Conservation (phyloP, 2,888 invertebrate species). For the Tenthredo notha region DNA sequence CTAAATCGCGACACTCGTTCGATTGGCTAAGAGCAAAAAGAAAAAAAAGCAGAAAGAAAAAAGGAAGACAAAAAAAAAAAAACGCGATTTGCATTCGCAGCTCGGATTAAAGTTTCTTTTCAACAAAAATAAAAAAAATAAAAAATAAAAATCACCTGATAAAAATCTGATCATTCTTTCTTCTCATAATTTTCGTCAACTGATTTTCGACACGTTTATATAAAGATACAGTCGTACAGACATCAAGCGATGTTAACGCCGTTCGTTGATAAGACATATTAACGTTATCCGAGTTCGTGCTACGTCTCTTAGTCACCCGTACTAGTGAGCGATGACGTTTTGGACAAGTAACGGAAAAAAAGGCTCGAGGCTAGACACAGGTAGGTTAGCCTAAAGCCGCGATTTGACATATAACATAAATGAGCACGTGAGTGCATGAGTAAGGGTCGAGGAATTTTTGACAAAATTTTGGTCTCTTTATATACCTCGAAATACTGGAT, state of each 20-base stretch:
- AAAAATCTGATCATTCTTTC: not conserved
- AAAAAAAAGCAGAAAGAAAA: too few species aligned
- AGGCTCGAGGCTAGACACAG: conserved; percentile 10
- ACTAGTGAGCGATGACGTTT: not conserved
- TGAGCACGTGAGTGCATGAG: not conserved
- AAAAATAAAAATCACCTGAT: too few species aligned
- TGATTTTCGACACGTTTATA: not conserved
- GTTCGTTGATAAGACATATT: not conserved
- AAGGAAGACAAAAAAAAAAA: not conserved
- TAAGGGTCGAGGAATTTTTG: conserved; percentile 40
- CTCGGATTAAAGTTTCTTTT: not conserved
- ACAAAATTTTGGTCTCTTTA: not conserved
- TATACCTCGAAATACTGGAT: not conserved
- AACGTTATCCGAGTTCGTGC: not conserved
- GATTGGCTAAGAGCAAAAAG: not conserved
- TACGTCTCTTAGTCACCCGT: not conserved
- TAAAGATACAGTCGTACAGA: not conserved
- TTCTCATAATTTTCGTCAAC: not conserved
- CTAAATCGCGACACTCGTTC: not conserved
- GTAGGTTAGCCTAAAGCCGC: not conserved
- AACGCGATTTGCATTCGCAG: not conserved
- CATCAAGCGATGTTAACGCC: not conserved
- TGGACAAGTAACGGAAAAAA: conserved; percentile 33
- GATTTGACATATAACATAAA: not conserved
- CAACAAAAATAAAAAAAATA: not conserved